Evolutionary conservation across 1,140 invertebrate genomes (phyloP).

Genomic region (Capitella teleta): DNA sequence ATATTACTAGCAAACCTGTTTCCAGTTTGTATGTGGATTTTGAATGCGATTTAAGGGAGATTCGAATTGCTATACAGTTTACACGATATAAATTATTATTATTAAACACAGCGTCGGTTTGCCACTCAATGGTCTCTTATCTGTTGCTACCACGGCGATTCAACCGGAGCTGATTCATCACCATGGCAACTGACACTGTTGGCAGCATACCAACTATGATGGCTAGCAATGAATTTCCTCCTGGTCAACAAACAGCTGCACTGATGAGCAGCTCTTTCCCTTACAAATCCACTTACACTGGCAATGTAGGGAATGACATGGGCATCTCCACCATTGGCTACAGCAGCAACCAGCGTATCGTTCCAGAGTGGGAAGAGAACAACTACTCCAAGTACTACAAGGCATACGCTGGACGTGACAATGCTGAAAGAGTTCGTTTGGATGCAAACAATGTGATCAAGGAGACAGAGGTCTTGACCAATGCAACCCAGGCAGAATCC

Average conservation of each 20-base stretch:
- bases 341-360: conserved; percentile 36
- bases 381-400: conserved; percentile 44
- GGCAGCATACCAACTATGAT: too few relatives aligned
- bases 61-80: too few relatives aligned
- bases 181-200: too few relatives aligned
- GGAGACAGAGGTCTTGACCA: conserved; percentile 27
- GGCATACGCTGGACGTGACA: conserved; percentile 38
- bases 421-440: conserved; percentile 35
- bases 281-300: conserved; percentile 34
- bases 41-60: too few relatives aligned
- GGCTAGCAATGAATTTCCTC: conserved; percentile 1
- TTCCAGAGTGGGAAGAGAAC: conserved; percentile 40
- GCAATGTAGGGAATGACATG: conserved; percentile 40
- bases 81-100: too few relatives aligned
- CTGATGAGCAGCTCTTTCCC: conserved; percentile 16
- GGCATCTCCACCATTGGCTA: conserved; percentile 41
- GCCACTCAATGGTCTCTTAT: too few relatives aligned
- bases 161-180: too few relatives aligned
- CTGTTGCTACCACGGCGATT: too few relatives aligned
- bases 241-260: conserved; percentile 1
- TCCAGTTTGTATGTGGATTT: too few relatives aligned
- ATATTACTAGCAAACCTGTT: too few relatives aligned
- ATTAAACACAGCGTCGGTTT: too few relatives aligned
- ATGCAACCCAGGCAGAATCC: conserved; percentile 36
- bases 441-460: conserved; percentile 27